phyloP scores from a whole-genome alignment of 1,140 invertebrate genomes.

The Drosophila sproati region DNA sequence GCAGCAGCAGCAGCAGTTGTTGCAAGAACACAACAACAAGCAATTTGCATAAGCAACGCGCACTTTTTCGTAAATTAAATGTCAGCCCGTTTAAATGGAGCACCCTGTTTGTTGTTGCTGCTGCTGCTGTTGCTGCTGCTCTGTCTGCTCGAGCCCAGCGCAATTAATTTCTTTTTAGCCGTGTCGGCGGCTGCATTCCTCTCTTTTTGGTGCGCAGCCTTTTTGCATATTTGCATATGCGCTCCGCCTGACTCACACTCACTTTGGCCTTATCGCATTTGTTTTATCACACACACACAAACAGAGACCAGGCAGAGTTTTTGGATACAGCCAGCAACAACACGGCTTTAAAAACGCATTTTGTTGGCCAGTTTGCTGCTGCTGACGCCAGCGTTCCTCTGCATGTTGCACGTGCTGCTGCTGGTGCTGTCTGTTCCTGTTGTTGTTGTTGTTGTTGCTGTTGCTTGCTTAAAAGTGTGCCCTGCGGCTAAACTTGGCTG shows the following conservation, averaged over 20 bases:
- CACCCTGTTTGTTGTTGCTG: slow-evolving; percentile 66
- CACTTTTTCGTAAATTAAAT: slow-evolving; percentile 83
- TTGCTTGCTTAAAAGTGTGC: slow-evolving; percentile 66
- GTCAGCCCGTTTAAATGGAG: slow-evolving; percentile 75
- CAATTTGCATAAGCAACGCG: slow-evolving; percentile 83
- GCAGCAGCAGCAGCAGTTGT: slow-evolving; percentile 32
- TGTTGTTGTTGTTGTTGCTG: slow-evolving; percentile 46
- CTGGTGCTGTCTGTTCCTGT: slow-evolving; percentile 17
- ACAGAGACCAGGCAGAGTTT: slow-evolving; percentile 26
- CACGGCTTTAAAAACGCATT: slow-evolving; percentile 71
- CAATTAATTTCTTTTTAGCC: slow-evolving; percentile 83
- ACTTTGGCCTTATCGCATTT: slow-evolving; percentile 77
- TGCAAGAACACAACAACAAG: slow-evolving; percentile 63
- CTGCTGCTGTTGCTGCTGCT: slow-evolving; percentile 42
- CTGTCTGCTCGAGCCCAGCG: slow-evolving; percentile 66
- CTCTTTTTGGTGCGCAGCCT: slow-evolving; percentile 63
- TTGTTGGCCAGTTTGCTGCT: slow-evolving; percentile 54
- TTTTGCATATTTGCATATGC: slow-evolving; percentile 78
- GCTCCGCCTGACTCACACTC: slow-evolving; percentile 73
- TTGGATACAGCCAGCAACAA: slow-evolving; percentile 30
- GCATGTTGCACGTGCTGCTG: slow-evolving; percentile 67
- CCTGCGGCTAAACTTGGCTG: slow-evolving; percentile 70
- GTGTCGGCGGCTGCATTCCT: slow-evolving; percentile 78
- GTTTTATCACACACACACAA: slow-evolving; percentile 73
- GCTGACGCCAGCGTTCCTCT: slow-evolving; percentile 67